Percentiles rank a stretch among this genome's conserved stretches.
Evolutionary conservation across 2,113 vertebrate genomes (phyloP).

Genomic region (Tachycineta bicolor): DNA sequence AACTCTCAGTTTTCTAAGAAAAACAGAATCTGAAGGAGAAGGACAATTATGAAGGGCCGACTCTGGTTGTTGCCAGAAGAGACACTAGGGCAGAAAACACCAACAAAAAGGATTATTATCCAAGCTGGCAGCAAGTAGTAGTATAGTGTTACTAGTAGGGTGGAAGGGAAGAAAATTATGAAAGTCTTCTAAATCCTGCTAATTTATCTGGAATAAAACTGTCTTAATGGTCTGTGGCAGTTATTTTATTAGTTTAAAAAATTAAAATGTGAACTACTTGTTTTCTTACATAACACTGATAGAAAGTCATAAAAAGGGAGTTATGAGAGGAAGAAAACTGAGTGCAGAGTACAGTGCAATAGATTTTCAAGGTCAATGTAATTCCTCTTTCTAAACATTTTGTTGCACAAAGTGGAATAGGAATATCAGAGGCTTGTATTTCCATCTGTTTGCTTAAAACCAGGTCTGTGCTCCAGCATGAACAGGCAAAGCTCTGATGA

Average conservation of each 20-base stretch:
- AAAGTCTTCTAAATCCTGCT: neutral
- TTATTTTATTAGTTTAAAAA: neutral
- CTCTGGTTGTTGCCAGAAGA: neutral
- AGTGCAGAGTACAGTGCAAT: neutral
- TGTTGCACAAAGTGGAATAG: neutral
- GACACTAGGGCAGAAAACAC: neutral
- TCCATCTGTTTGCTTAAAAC: conserved; percentile 61
- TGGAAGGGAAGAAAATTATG: neutral
- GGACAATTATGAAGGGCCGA: neutral
- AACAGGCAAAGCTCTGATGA: conserved; percentile 36
- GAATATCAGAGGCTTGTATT: conserved; percentile 41
- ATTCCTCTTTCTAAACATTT: conserved; percentile 19
- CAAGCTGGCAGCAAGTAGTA: neutral
- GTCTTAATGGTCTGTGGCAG: neutral
- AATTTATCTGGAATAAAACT: neutral
- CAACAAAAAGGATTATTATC: neutral
- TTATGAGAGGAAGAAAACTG: neutral
- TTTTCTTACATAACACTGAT: neutral
- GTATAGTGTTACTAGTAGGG: neutral
- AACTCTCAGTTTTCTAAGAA: neutral
- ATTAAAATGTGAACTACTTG: neutral
- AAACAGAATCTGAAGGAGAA: neutral
- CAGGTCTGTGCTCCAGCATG: conserved; percentile 25
- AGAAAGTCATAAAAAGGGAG: neutral
- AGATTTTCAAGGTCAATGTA: conserved; percentile 51